phyloP scores from a whole-genome alignment of 2,888 invertebrate species.

The Cosmia trapezina region DNA sequence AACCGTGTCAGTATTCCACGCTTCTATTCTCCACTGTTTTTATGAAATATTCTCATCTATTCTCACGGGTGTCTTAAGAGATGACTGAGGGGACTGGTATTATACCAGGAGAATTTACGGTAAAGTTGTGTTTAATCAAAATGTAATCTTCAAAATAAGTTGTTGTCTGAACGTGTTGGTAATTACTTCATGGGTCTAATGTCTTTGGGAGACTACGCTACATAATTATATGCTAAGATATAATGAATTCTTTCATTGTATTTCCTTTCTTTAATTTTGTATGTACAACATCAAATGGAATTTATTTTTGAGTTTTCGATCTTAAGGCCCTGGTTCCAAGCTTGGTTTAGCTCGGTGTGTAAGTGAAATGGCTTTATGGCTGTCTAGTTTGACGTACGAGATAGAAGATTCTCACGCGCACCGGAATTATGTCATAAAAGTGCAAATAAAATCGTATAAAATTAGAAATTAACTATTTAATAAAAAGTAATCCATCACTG shows the following conservation, averaged over 20 bases:
- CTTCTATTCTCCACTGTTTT: slow-evolving; percentile 19
- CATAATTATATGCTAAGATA: too few relatives aligned
- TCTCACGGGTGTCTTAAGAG: slow-evolving; percentile 40
- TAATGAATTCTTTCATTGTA: too few relatives aligned
- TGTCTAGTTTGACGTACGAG: too few relatives aligned
- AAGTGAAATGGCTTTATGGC: too few relatives aligned
- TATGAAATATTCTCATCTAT: slow-evolving; percentile 39
- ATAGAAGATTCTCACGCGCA: too few relatives aligned
- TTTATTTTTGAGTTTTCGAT: background rate
- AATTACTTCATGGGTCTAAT: slow-evolving; percentile 12
- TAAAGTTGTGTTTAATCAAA: slow-evolving; percentile 33
- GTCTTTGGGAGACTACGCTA: background rate
- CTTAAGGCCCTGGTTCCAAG: too few relatives aligned
- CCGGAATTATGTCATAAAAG: too few relatives aligned
- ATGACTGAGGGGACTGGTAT: slow-evolving; percentile 30
- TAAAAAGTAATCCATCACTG: too few relatives aligned
- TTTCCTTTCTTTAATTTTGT: too few relatives aligned
- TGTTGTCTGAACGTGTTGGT: slow-evolving; percentile 14
- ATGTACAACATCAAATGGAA: background rate
- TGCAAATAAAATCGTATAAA: too few relatives aligned
- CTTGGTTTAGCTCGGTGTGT: too few relatives aligned
- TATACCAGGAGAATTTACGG: slow-evolving; percentile 3
- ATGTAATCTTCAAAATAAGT: slow-evolving; percentile 27
- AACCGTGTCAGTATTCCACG: slow-evolving; percentile 32
- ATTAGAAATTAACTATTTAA: too few relatives aligned